Evolutionary conservation across 2,797 vertebrate species (phyloP), one percentile per base, ranked within the genome.

Genomic region (Pelobates cultripes): DNA sequence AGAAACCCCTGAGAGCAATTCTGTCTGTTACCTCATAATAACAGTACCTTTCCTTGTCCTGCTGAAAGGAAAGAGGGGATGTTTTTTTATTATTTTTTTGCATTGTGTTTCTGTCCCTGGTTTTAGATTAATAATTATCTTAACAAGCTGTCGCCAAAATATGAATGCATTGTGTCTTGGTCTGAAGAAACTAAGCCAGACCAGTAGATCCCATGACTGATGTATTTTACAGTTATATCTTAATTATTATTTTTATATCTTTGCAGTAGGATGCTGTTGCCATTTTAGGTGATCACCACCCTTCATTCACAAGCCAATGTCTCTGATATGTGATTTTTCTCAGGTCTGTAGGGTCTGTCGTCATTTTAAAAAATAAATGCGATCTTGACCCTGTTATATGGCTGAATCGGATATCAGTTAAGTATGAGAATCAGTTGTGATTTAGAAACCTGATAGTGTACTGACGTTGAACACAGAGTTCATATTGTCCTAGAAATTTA

Each of bases 11-110:
- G 44, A 80, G 87, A 79, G 79, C 73, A 0, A 28, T 28, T 28
- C 28, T 8, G 47, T 84, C 71, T 1, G 71, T 87, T 77, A 88
- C 87, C 87, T 76, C 77, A 7, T 77, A 45, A 81, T 78, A 78
- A 77, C 44, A 67, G 57, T 67, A 28, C 77, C 70, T 75, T 79
- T 75, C 57, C 73, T 60, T 70, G 55, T 63, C 66, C 73, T 78
- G 42, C 66, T 53, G 4, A 60, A 75, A 51, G 61, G 40, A 42
- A 75, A 70, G 55, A 40, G 42, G 66, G 8, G 43, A 42, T 41
- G 64, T 4, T 57, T 61, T 61, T 70, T 75, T 28, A 43, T 72
- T 4, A 51, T 51, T 51, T 51, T 75, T 70, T 3, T 70, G 61
- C 45, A 51, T 77, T 28, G 3, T 51, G 43, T 70, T 17, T 76